Conservation (phyloP, 2,797 vertebrate species). For the Pangasius macronema region DNA sequence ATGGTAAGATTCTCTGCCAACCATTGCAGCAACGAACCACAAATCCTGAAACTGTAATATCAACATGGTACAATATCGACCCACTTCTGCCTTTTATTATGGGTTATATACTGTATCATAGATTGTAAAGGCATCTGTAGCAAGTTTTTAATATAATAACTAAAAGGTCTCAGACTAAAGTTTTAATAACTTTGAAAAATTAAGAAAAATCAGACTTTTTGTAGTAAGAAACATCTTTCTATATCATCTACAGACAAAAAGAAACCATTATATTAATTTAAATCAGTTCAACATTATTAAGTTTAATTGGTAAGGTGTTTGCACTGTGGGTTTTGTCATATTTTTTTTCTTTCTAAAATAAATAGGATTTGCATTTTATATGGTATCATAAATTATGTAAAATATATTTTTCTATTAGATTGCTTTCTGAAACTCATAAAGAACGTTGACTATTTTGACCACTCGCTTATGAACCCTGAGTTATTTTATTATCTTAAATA, state of each 20-base stretch:
- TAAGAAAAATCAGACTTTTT: not conserved
- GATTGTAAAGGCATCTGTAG: not conserved
- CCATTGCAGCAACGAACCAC: not conserved
- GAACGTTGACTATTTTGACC: not conserved
- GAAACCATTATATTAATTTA: not conserved
- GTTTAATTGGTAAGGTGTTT: not conserved
- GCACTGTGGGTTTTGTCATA: not conserved
- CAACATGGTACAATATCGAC: not conserved
- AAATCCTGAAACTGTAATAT: not conserved
- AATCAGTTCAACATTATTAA: not conserved
- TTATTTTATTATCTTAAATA: not conserved
- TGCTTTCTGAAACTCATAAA: conserved; percentile 13
- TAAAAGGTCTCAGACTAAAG: not conserved
- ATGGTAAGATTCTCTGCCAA: not conserved
- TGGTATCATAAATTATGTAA: not conserved
- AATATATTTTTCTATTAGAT: conserved; percentile 18
- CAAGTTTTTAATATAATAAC: not conserved
- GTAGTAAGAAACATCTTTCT: not conserved
- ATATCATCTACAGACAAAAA: not conserved
- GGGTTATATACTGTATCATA: not conserved
- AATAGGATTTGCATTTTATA: not conserved
- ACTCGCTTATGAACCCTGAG: not conserved
- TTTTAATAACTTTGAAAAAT: not conserved
- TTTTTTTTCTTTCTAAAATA: not conserved
- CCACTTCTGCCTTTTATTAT: not conserved